Evolutionary conservation across 2,113 vertebrate species (phyloP).

Genomic region (Athene noctua): DNA sequence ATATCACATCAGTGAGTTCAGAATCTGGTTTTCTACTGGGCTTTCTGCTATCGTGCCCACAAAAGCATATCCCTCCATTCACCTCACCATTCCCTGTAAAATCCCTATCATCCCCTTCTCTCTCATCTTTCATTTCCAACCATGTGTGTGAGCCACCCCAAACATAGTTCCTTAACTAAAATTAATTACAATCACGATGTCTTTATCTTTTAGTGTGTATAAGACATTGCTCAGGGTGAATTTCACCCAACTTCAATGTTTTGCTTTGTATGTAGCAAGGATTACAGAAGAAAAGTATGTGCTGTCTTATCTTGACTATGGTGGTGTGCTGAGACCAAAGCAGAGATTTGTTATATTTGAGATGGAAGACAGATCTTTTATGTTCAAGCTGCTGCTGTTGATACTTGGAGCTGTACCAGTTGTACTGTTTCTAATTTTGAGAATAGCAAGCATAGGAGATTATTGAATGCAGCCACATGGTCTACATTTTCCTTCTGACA

Average conservation of each 20-base stretch:
- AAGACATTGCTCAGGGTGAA: background rate
- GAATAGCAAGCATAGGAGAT: background rate
- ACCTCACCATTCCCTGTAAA: background rate
- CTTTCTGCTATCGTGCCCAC: background rate
- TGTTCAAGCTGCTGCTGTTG: background rate
- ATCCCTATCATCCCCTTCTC: background rate
- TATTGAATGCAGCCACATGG: background rate
- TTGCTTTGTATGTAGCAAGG: background rate
- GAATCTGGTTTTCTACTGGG: background rate
- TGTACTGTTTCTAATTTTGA: slow-evolving; percentile 15
- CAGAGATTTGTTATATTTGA: background rate
- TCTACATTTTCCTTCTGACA: background rate
- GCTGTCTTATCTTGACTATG: background rate
- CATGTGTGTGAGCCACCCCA: background rate
- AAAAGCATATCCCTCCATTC: background rate
- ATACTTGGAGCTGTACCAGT: background rate
- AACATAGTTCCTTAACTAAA: background rate
- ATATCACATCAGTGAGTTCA: background rate
- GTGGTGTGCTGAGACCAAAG: background rate
- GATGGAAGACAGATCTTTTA: background rate
- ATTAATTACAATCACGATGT: background rate
- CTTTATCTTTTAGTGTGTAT: background rate
- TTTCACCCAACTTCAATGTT: background rate
- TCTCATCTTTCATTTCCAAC: background rate
- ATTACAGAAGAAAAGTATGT: background rate